Percentiles rank a stretch among this genome's conserved stretches.
phyloP scores from a whole-genome alignment of 2,113 vertebrate genomes.

The Apteryx mantelli region DNA sequence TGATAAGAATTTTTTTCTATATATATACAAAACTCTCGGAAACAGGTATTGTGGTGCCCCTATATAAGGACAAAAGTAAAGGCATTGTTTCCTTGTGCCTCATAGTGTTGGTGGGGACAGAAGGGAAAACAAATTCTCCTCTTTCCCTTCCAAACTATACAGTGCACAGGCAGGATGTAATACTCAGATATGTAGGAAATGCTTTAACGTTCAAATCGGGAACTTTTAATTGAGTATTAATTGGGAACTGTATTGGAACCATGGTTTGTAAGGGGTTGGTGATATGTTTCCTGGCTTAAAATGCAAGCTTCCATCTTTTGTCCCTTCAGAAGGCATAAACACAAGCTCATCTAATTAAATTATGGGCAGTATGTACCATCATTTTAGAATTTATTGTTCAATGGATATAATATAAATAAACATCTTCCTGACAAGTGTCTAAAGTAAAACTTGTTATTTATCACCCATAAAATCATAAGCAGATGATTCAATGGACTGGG shows the following conservation, averaged over 20 bases:
- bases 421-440: constrained; percentile 16
- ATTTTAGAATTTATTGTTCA: constrained; percentile 26
- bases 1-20: not conserved
- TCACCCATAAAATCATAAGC: constrained; percentile 11
- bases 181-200: not conserved
- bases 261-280: not conserved
- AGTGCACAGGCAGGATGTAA: not conserved
- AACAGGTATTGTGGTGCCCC: not conserved
- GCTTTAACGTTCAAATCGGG: not conserved
- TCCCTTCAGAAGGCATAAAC: not conserved
- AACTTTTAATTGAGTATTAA: not conserved
- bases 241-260: not conserved
- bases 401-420: not conserved
- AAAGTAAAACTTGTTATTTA: constrained; percentile 46
- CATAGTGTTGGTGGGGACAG: not conserved
- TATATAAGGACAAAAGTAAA: not conserved
- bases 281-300: not conserved
- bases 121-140: not conserved
- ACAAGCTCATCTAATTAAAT: not conserved
- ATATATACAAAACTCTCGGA: not conserved
- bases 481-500: constrained; percentile 9
- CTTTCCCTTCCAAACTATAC: not conserved
- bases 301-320: not conserved
- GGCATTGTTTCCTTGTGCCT: not conserved
- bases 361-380: not conserved